A percentile compares a stretch with the other conserved stretches of the same genome.
These are phyloP conservation scores for Sweltsa coloradensis DNA, from an alignment of 1,140 invertebrate species.

Conservation along the genomic window DNA sequence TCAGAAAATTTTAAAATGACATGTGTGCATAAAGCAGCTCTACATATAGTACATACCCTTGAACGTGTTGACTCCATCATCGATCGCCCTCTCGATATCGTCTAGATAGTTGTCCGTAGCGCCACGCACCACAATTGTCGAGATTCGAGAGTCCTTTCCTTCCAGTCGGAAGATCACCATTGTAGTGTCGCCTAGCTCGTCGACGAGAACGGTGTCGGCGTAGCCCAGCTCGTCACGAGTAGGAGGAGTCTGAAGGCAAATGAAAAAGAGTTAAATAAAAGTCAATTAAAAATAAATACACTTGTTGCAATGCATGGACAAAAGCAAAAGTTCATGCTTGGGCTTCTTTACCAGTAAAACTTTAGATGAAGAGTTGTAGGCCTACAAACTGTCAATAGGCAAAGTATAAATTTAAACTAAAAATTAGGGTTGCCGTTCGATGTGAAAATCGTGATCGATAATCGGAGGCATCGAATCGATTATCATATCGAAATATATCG, in stretches of 20 bases:
- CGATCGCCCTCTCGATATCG: slow-evolving; percentile 94
- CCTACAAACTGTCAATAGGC: too few relatives aligned
- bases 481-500: too few relatives aligned
- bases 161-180: slow-evolving; percentile 85
- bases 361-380: too few relatives aligned
- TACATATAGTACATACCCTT: slow-evolving; percentile 71
- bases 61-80: slow-evolving; percentile 98
- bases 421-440: too few relatives aligned
- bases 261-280: slow-evolving; percentile 5
- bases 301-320: too few relatives aligned
- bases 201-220: slow-evolving; percentile 83
- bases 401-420: too few relatives aligned
- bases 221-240: slow-evolving; percentile 84
- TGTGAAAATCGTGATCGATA: too few relatives aligned
- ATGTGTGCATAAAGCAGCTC: slow-evolving; percentile 17
- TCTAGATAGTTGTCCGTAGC: slow-evolving; percentile 99
- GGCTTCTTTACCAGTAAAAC: too few relatives aligned
- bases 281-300: too few relatives aligned
- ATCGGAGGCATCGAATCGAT: too few relatives aligned
- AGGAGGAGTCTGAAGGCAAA: slow-evolving; percentile 51
- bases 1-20: not conserved
- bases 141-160: slow-evolving; percentile 67
- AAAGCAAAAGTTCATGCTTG: too few relatives aligned
- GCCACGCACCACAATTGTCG: slow-evolving; percentile 89
- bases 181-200: slow-evolving; percentile 91